Conservation (phyloP, 1,140 invertebrate genomes). For the Orius insidiosus region DNA sequence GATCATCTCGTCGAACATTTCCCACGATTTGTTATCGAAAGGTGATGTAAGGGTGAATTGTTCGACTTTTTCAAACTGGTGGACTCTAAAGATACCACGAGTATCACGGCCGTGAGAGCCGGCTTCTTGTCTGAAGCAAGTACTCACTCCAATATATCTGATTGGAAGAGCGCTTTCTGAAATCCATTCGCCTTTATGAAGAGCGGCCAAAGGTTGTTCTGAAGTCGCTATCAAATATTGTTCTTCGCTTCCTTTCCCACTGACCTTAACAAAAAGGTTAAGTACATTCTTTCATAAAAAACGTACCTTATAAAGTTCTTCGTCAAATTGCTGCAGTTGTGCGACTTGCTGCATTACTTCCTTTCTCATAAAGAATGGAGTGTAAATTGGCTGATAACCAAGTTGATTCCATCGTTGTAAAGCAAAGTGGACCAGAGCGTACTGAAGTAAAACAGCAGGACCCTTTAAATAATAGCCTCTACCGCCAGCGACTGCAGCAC, state of each 20-base stretch:
- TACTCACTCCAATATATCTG: slow-evolving; percentile 75
- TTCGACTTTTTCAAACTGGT: slow-evolving; percentile 99
- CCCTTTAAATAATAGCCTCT: slow-evolving; percentile 91
- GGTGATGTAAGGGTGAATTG: slow-evolving; percentile 97
- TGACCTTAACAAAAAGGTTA: too few relatives aligned
- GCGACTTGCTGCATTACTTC: slow-evolving; percentile 98
- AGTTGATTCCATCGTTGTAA: slow-evolving; percentile 54
- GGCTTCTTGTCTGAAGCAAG: slow-evolving; percentile 98
- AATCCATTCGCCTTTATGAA: slow-evolving; percentile 94
- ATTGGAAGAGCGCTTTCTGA: slow-evolving; percentile 72
- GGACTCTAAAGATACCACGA: slow-evolving; percentile 95
- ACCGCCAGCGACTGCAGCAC: slow-evolving; percentile 78
- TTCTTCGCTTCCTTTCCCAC: slow-evolving; percentile 90
- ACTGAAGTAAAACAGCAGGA: slow-evolving; percentile 81
- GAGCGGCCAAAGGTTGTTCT: slow-evolving; percentile 98
- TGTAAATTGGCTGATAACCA: slow-evolving; percentile 80
- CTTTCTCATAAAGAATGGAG: slow-evolving; percentile 98
- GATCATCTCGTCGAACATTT: slow-evolving; percentile 99
- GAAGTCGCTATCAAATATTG: slow-evolving; percentile 99
- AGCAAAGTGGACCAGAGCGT: slow-evolving; percentile 82
- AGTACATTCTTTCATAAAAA: too few relatives aligned
- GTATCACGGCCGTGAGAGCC: slow-evolving; percentile 98
- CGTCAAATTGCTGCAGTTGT: slow-evolving; percentile 97
- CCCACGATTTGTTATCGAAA: slow-evolving; percentile 91
- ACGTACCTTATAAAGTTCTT: slow-evolving; percentile 98